These are phyloP conservation scores for Frankliniella fusca DNA, from an alignment of 2,888 invertebrate species.

Conservation along the genomic window DNA sequence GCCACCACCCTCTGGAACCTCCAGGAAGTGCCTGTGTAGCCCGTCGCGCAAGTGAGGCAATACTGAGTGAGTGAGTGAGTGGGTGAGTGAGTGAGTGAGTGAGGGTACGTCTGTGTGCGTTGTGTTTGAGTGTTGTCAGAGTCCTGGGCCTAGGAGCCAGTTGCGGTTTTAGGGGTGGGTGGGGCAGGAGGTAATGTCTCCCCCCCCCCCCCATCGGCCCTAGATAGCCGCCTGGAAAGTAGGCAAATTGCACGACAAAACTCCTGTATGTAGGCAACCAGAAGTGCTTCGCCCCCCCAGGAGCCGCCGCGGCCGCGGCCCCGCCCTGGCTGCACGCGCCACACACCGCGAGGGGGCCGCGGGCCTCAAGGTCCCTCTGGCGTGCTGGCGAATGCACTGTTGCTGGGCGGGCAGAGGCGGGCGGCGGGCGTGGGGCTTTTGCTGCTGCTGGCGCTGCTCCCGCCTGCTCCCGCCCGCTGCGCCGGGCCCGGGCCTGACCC, in stretches of 20 bases:
- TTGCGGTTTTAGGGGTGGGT: neutral
- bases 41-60: no score
- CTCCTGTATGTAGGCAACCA: no score
- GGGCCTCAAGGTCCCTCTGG: neutral
- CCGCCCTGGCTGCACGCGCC: neutral
- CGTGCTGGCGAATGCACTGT: slow-evolving; percentile 12
- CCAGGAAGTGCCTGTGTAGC: no score
- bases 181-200: neutral
- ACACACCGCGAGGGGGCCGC: neutral
- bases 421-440: neutral
- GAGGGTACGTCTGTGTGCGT: neutral
- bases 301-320: neutral
- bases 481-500: neutral
- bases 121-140: neutral
- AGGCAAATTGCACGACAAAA: no score
- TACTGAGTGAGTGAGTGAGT: neutral
- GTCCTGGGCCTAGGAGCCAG: no score
- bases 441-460: neutral
- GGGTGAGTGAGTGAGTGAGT: no score
- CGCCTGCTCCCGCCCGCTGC: neutral
- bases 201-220: neutral
- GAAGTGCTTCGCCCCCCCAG: neutral
- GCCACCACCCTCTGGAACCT: no score
- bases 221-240: neutral
- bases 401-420: slow-evolving; percentile 1